A percentile compares a stretch with the other conserved stretches of the same genome.
Evolutionary conservation across 2,113 vertebrate species (phyloP).

Genomic region (Semicossyphus pulcher): DNA sequence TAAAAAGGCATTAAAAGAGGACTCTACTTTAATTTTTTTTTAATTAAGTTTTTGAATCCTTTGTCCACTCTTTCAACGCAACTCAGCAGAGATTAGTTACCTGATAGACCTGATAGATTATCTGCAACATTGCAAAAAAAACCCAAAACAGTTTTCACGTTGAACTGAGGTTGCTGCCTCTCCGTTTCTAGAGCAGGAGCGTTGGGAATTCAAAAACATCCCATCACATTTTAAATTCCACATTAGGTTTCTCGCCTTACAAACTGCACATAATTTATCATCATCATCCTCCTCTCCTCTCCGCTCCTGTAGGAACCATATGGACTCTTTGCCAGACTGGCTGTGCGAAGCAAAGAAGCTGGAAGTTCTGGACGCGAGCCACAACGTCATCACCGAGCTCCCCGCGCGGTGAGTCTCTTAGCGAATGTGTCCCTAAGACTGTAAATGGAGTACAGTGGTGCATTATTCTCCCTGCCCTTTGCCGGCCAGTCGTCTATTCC

Average conservation of each 20-base stretch:
- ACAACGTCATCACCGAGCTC: constrained; percentile 92
- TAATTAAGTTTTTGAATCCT: not conserved
- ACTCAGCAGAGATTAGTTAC: not conserved
- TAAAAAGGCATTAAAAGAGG: no score
- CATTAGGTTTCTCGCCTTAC: not conserved
- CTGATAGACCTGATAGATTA: not conserved
- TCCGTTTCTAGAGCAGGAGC: constrained; percentile 1
- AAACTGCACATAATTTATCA: constrained; percentile 45
- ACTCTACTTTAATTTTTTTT: no score
- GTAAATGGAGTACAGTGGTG: constrained; percentile 54
- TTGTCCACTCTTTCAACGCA: not conserved
- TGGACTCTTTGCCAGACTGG: constrained; percentile 95
- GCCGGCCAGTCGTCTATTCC: constrained; percentile 54
- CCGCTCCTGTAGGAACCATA: constrained; percentile 85
- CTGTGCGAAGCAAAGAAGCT: constrained; percentile 93
- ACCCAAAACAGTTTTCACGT: not conserved
- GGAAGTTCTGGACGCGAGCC: constrained; percentile 94
- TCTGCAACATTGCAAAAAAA: not conserved
- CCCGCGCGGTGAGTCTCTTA: constrained; percentile 89
- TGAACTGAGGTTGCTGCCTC: not conserved
- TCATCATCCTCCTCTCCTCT: constrained; percentile 25
- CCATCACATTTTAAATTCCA: not conserved
- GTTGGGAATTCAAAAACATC: not conserved
- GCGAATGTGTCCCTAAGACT: constrained; percentile 32
- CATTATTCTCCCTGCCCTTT: constrained; percentile 54